These are phyloP conservation scores for Octonoba sinensis DNA, from an alignment of 2,888 invertebrate genomes.

Conservation along the genomic window DNA sequence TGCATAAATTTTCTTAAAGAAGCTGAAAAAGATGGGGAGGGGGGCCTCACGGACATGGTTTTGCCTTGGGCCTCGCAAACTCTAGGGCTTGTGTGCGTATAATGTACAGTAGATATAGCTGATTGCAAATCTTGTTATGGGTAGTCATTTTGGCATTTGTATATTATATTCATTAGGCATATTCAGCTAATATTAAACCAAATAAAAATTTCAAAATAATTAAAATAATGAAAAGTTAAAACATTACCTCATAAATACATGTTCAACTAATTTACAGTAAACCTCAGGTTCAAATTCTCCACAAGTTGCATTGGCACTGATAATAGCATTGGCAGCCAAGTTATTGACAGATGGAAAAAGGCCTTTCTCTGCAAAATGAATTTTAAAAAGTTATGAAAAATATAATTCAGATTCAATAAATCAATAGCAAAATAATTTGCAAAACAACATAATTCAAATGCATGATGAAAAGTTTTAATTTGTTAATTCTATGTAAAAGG, in stretches of 20 bases:
- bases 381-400: too few species aligned
- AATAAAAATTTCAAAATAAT: background rate
- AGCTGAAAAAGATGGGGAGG: too few species aligned
- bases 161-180: background rate
- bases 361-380: slow-evolving; percentile 69
- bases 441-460: background rate
- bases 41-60: too few species aligned
- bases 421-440: background rate
- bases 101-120: too few species aligned
- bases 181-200: background rate
- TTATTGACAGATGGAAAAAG: slow-evolving; percentile 89
- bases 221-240: background rate
- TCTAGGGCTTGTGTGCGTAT: too few species aligned
- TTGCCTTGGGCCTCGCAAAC: too few species aligned
- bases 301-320: slow-evolving; percentile 92
- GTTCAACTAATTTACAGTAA: slow-evolving; percentile 84
- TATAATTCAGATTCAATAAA: background rate
- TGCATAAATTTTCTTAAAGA: too few species aligned
- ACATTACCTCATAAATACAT: slow-evolving; percentile 71
- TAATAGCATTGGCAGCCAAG: slow-evolving; percentile 85
- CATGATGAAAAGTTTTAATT: background rate
- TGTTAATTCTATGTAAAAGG: background rate
- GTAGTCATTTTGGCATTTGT: background rate
- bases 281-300: slow-evolving; percentile 87
- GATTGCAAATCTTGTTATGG: too few species aligned